Evolutionary conservation across 92 coral and sea anemone genomes (phyloP).

Genomic region (Palythoa heliodiscus): DNA sequence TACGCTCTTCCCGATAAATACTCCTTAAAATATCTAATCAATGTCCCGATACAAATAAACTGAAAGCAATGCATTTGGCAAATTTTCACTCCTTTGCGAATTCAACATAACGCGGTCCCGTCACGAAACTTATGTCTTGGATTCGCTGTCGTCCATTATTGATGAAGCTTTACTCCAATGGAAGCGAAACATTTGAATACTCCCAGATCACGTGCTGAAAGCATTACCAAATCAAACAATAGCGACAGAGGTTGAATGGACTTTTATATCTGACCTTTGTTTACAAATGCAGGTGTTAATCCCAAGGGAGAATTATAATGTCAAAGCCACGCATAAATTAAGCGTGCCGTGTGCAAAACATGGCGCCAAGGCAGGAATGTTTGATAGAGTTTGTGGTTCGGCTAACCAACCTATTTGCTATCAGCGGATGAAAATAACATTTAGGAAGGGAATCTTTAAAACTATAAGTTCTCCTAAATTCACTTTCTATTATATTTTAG

Average conservation of each 20-base stretch:
- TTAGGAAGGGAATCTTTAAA: background rate
- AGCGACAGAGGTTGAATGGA: slow-evolving; percentile 30
- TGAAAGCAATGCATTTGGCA: background rate
- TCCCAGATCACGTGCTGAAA: slow-evolving; percentile 43
- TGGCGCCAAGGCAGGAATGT: slow-evolving; percentile 34
- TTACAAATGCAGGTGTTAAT: slow-evolving; percentile 41
- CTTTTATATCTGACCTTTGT: slow-evolving; percentile 34
- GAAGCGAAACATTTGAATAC: slow-evolving; percentile 7
- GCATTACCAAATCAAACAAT: slow-evolving; percentile 27
- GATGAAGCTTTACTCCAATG: background rate
- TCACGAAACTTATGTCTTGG: slow-evolving; percentile 12
- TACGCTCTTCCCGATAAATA: background rate
- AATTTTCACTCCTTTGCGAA: background rate
- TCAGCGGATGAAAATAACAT: background rate
- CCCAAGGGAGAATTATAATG: slow-evolving; percentile 33
- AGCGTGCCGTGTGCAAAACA: slow-evolving; percentile 49
- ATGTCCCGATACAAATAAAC: background rate
- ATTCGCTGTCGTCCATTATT: slow-evolving; percentile 27
- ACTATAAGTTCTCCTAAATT: background rate
- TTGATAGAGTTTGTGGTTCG: background rate
- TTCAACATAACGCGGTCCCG: slow-evolving; percentile 4
- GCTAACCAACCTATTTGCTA: background rate
- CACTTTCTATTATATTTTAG: background rate
- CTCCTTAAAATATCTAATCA: slow-evolving; percentile 8
- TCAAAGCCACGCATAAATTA: slow-evolving; percentile 38